A percentile compares a stretch with the other conserved stretches of the same genome.
Conservation (phyloP, 2,888 invertebrate species). For the Bibio marci region DNA sequence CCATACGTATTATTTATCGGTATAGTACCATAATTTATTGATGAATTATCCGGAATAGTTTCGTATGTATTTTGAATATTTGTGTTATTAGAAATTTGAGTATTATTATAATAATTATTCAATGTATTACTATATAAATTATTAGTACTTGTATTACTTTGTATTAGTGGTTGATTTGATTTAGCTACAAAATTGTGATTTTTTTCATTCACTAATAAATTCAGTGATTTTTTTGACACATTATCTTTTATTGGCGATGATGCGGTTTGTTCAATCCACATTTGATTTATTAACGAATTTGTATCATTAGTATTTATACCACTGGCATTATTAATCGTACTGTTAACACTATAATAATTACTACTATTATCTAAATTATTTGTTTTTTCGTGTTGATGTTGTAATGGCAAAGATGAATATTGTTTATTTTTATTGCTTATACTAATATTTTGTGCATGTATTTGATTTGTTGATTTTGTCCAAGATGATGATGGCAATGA, state of each 20-base stretch:
- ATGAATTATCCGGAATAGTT: conserved; percentile 19
- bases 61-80: conserved; percentile 13
- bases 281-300: conserved; percentile 29
- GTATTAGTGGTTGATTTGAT: conserved; percentile 21
- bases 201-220: background rate
- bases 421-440: background rate
- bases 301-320: conserved; percentile 17
- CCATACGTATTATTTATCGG: conserved; percentile 13
- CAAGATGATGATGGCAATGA: background rate
- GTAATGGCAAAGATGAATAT: background rate
- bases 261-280: conserved; percentile 30
- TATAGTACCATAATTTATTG: conserved; percentile 24
- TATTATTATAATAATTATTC: background rate
- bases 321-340: too few relatives aligned
- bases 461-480: background rate
- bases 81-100: too few relatives aligned
- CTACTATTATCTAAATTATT: background rate
- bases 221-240: conserved; percentile 15
- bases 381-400: background rate
- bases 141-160: conserved; percentile 7
- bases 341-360: too few relatives aligned
- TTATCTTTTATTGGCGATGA: conserved; percentile 3
- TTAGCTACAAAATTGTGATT: conserved; percentile 21
- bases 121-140: conserved; percentile 15
- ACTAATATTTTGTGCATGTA: background rate